phyloP scores from a whole-genome alignment of 2,797 vertebrate genomes.

The Tokudaia tokunoshimensis region DNA sequence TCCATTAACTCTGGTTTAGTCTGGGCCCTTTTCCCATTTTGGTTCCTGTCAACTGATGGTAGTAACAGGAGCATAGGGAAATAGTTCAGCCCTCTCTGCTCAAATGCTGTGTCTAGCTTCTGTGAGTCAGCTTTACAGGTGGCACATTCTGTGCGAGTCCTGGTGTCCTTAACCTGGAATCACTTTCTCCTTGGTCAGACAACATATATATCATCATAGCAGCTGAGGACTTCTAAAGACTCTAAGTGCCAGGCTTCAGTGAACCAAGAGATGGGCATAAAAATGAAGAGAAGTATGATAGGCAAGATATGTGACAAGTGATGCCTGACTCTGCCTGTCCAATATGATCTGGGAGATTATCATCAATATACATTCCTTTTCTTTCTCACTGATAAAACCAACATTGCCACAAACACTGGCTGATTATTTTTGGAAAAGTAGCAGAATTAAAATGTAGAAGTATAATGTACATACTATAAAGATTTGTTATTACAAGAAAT shows the following conservation, averaged over 20 bases:
- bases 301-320: neutral
- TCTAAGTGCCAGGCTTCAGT: neutral
- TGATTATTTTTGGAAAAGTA: neutral
- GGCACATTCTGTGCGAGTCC: neutral
- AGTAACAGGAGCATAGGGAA: constrained; percentile 8
- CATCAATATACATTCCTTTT: neutral
- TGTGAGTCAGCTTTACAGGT: neutral
- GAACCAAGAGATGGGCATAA: neutral
- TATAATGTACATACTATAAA: neutral
- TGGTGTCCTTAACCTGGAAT: neutral
- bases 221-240: neutral
- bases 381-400: neutral
- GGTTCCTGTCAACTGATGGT: constrained; percentile 41
- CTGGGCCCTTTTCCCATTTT: constrained; percentile 50
- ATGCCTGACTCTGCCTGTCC: neutral
- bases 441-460: neutral
- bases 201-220: neutral
- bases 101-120: neutral
- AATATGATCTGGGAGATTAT: neutral
- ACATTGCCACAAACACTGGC: neutral
- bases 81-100: neutral
- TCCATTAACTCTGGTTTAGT: constrained; percentile 74
- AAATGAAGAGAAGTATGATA: neutral
- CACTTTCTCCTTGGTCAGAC: neutral
- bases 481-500: neutral